Evolutionary conservation across 1,140 invertebrate genomes (phyloP).

Genomic region (Cotesia chilonis): DNA sequence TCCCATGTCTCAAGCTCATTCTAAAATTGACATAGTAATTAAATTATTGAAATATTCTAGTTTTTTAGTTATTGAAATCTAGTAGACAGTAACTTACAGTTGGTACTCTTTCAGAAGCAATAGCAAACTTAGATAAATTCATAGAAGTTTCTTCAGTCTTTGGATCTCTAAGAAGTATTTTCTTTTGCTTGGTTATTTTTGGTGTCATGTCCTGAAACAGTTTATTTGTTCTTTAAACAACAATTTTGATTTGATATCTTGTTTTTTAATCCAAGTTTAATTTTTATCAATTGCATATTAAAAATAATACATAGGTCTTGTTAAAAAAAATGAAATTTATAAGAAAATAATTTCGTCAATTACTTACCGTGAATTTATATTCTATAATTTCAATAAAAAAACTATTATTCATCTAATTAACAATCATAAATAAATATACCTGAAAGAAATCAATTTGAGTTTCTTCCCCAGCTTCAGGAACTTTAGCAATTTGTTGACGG

Average conservation of each 20-base stretch:
- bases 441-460: constrained; percentile 64
- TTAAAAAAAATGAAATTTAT: no score
- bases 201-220: constrained; percentile 65
- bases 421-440: constrained; percentile 40
- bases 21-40: constrained; percentile 43
- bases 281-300: no score
- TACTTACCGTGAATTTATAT: no score
- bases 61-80: neutral
- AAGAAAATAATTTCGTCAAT: no score
- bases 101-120: constrained; percentile 51
- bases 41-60: neutral
- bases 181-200: constrained; percentile 65
- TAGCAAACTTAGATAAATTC: constrained; percentile 56
- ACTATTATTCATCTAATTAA: no score
- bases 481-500: constrained; percentile 59
- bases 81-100: constrained; percentile 47
- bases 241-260: no score
- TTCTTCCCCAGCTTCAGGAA: constrained; percentile 49
- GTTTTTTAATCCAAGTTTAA: no score
- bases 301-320: no score
- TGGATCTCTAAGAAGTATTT: constrained; percentile 59
- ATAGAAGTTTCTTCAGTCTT: constrained; percentile 45
- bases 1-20: constrained; percentile 65
- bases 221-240: neutral
- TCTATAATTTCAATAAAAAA: no score